A percentile compares a stretch with the other conserved stretches of the same genome.
These are phyloP conservation scores for Leptinotarsa rubiginosa DNA, from an alignment of 2,888 invertebrate species.

Conservation along the genomic window DNA sequence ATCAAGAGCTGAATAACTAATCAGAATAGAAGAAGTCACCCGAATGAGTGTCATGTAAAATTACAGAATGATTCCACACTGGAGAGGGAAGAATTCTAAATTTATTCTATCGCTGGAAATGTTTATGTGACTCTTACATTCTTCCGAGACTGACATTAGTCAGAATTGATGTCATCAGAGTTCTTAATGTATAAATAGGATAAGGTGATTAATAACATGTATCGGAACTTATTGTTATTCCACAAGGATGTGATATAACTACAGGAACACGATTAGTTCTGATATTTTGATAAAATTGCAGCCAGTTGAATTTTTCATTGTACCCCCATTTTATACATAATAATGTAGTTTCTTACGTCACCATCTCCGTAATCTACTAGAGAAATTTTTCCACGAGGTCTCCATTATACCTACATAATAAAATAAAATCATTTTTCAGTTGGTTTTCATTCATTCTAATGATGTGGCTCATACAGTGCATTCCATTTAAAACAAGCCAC, in stretches of 20 bases:
- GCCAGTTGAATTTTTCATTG: too few species aligned
- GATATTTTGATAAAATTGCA: too few species aligned
- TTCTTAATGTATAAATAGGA: constrained; percentile 10
- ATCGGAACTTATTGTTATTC: background rate
- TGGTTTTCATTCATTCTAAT: too few species aligned
- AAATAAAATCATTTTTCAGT: too few species aligned
- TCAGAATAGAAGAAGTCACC: background rate
- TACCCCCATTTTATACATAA: too few species aligned
- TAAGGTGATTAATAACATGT: background rate
- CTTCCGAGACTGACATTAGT: constrained; percentile 5
- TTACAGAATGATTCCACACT: constrained; percentile 14
- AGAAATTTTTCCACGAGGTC: too few species aligned
- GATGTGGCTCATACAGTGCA: too few species aligned
- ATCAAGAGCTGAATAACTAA: background rate
- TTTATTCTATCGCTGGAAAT: constrained; percentile 16
- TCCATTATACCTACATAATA: too few species aligned
- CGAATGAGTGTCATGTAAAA: background rate
- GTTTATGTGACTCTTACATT: constrained; percentile 7
- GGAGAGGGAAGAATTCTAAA: background rate
- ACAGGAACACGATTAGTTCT: background rate
- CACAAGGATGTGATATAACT: background rate
- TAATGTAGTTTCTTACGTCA: too few species aligned
- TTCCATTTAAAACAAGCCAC: too few species aligned
- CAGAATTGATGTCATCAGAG: background rate
- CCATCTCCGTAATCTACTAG: too few species aligned